Base-by-base conservation (phyloP, 2,888 invertebrate species). In the Xylophagus ater region DNA sequence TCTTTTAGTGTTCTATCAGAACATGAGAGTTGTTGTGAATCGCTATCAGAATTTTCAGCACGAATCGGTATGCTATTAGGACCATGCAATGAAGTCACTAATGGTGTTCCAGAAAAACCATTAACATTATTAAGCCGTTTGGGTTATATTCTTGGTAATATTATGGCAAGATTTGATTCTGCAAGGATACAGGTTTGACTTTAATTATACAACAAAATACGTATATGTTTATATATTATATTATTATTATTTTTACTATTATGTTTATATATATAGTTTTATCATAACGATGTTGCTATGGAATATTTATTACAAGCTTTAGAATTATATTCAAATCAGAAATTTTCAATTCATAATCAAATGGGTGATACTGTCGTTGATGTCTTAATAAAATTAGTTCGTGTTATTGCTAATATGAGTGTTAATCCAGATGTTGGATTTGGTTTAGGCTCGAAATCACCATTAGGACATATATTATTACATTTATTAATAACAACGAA, bases 381-480 rank as follows among this genome's bases (percentile, higher is more conserved):
- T 53, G 64, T 65, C 30, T 54, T 65, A 15, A 57, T 64, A 21
- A 65, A 65, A 53, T 49, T 65, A 35, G 59, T 88, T 12, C 73
- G 89, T 4, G 81, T 89, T n/a, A 68, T 89, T 18, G 88, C 88
- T 3, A 89, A 89, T 56, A 72, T 88, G 59, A 81, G 85, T 42
- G 76, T 89, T 43, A 77, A 82, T 52, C 75, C 80, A 29, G 74
- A 76, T 31, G 83, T 84, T 4, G 89, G 88, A 1, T 71, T 74
- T 24, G 72, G 71, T 2, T 60, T 88, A 46, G 72, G 72, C 1
- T 64, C 56, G 6, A 51, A 56, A 5, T 55, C 69, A 10, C 49
- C 51, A 1, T 34, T 64, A 33, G 63, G 61, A 43, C 68, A 70
- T 0, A 71, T 73, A 14, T 58, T 65, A 7, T 46, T 64, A 9